A percentile compares a stretch with the other conserved stretches of the same genome.
Evolutionary conservation across 1,140 invertebrate species (phyloP).

Genomic region (Anoplophora glabripennis): DNA sequence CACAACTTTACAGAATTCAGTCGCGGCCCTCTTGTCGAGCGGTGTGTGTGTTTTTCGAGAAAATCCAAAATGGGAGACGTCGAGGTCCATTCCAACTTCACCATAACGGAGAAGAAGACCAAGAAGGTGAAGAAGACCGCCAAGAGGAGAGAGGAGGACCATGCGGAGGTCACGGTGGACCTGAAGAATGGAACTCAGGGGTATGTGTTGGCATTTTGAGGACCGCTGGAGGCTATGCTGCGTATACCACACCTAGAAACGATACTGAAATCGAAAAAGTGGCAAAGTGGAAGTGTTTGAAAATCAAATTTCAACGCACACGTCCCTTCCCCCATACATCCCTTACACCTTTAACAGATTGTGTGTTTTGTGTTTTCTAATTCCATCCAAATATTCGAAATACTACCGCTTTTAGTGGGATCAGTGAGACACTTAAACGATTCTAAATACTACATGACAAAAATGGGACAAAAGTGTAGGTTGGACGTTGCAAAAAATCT

Average conservation of each 20-base stretch:
- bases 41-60: constrained; percentile 25
- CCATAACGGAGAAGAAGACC: constrained; percentile 79
- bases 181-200: constrained; percentile 67
- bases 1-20: constrained; percentile 43
- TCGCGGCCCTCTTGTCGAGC: constrained; percentile 31
- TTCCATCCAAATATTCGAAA: no score
- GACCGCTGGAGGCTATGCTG: constrained; percentile 44
- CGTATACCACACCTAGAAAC: constrained; percentile 28
- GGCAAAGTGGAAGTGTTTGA: constrained; percentile 13
- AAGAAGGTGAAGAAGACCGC: constrained; percentile 84
- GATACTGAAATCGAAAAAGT: constrained; percentile 19
- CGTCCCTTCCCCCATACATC: no score
- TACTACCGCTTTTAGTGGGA: no score
- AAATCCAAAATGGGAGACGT: constrained; percentile 72
- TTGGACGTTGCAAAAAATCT: no score
- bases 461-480: no score
- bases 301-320: no score
- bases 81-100: constrained; percentile 78
- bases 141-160: constrained; percentile 68
- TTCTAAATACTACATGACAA: no score
- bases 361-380: no score
- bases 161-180: constrained; percentile 75
- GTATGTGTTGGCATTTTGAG: constrained; percentile 67
- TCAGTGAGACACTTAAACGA: no score
- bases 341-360: no score